phyloP scores from a whole-genome alignment of 2,888 invertebrate genomes.

The Boloria euphrosyne region DNA sequence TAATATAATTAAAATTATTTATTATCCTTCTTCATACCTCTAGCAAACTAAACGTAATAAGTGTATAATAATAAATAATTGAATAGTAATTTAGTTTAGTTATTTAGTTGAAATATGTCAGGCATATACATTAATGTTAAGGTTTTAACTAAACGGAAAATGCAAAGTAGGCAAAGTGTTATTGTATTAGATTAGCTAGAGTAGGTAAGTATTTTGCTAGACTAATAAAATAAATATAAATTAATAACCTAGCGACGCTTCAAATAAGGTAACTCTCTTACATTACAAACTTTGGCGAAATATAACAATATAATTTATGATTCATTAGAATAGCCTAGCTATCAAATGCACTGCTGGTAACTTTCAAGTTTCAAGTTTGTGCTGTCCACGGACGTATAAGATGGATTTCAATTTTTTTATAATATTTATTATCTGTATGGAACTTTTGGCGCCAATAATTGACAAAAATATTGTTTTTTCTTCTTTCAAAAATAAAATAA shows the following conservation, averaged over 20 bases:
- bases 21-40: constrained; percentile 83
- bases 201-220: constrained; percentile 42
- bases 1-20: constrained; percentile 84
- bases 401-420: constrained; percentile 26
- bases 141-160: constrained; percentile 67
- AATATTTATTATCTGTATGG: constrained; percentile 8
- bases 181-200: constrained; percentile 70
- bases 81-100: constrained; percentile 82
- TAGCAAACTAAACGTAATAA: constrained; percentile 84
- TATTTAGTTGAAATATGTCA: constrained; percentile 80
- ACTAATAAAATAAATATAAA: constrained; percentile 52
- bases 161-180: constrained; percentile 78
- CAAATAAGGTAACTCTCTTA: constrained; percentile 69
- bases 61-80: constrained; percentile 83
- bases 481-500: neutral
- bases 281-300: constrained; percentile 77
- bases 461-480: neutral
- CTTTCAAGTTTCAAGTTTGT: constrained; percentile 42
- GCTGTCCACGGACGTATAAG: constrained; percentile 31
- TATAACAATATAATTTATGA: constrained; percentile 70
- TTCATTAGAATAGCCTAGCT: constrained; percentile 59
- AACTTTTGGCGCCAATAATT: constrained; percentile 7
- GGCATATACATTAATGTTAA: constrained; percentile 67
- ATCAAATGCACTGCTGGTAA: constrained; percentile 55
- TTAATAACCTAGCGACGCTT: constrained; percentile 67